Conservation (phyloP, 2,797 vertebrate genomes). For the Dermochelys coriacea region DNA sequence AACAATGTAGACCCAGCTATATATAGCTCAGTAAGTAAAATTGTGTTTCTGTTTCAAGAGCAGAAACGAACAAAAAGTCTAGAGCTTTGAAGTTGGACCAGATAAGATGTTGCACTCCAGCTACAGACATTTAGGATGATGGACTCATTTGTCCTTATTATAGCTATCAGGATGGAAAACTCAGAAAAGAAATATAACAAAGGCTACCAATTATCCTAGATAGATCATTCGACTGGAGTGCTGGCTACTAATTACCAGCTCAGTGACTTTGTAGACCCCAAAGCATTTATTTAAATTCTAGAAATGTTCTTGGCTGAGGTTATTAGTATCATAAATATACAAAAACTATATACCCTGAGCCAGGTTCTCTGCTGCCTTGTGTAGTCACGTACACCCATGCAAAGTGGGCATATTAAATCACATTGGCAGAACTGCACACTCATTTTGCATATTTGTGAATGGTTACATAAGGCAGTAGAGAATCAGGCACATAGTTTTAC, state of each 20-base stretch:
- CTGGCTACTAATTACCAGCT: constrained; percentile 50
- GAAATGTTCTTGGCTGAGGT: constrained; percentile 34
- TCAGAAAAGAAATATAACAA: constrained; percentile 38
- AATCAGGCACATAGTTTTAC: neutral
- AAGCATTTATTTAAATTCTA: constrained; percentile 15
- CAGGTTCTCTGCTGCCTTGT: neutral
- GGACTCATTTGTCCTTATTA: constrained; percentile 10
- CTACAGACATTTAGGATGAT: neutral
- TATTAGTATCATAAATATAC: constrained; percentile 26
- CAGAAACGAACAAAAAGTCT: constrained; percentile 10
- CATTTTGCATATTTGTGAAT: constrained; percentile 7
- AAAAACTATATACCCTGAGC: neutral
- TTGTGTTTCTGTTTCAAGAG: constrained; percentile 34
- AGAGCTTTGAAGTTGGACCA: constrained; percentile 19
- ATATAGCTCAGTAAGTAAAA: constrained; percentile 1
- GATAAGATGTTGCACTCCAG: neutral
- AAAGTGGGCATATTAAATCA: neutral
- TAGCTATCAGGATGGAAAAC: neutral
- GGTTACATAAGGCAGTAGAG: neutral
- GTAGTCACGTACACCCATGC: neutral
- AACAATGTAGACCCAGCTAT: neutral
- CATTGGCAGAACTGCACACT: neutral
- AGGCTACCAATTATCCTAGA: constrained; percentile 57
- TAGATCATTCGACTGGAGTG: constrained; percentile 45
- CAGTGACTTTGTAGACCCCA: constrained; percentile 7